Conservation (phyloP, 1,140 invertebrate genomes). For the Drosophila prosaltans region DNA sequence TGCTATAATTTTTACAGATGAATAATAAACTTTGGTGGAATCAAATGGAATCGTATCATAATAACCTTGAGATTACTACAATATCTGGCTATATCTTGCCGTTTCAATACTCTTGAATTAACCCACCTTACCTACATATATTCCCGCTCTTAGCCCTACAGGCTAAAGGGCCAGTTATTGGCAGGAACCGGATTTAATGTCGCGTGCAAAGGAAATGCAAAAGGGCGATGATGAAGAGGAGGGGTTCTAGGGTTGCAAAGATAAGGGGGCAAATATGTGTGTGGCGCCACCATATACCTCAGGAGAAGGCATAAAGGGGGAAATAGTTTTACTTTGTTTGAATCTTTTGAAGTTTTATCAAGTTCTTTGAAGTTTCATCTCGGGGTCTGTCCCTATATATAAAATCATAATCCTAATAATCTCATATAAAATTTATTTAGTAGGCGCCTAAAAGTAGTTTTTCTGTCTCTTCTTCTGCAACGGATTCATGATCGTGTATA, state of each 20-base stretch:
- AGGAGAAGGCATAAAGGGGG: neutral
- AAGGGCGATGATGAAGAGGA: slow-evolving; percentile 26
- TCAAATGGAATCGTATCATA: too few species aligned
- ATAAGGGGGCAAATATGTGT: slow-evolving; percentile 38
- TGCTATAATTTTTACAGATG: too few species aligned
- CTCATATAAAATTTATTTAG: slow-evolving; percentile 42
- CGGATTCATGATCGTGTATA: too few species aligned
- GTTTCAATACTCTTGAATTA: too few species aligned
- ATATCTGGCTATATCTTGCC: too few species aligned
- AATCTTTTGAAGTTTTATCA: slow-evolving; percentile 43
- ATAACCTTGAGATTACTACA: too few species aligned
- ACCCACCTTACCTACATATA: too few species aligned
- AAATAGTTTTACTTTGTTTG: slow-evolving; percentile 33
- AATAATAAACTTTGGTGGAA: too few species aligned
- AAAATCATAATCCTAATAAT: slow-evolving; percentile 60
- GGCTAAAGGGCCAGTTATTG: slow-evolving; percentile 35
- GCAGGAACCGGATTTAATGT: slow-evolving; percentile 77
- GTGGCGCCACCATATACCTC: slow-evolving; percentile 27
- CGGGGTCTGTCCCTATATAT: slow-evolving; percentile 8
- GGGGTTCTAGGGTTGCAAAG: neutral
- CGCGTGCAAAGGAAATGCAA: slow-evolving; percentile 63
- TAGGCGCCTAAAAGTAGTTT: slow-evolving; percentile 27
- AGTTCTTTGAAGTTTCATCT: slow-evolving; percentile 46
- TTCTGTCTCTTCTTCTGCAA: neutral
- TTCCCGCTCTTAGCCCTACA: neutral